phyloP scores from a whole-genome alignment of 1,140 invertebrate species.

The Neomicropteryx cornuta region DNA sequence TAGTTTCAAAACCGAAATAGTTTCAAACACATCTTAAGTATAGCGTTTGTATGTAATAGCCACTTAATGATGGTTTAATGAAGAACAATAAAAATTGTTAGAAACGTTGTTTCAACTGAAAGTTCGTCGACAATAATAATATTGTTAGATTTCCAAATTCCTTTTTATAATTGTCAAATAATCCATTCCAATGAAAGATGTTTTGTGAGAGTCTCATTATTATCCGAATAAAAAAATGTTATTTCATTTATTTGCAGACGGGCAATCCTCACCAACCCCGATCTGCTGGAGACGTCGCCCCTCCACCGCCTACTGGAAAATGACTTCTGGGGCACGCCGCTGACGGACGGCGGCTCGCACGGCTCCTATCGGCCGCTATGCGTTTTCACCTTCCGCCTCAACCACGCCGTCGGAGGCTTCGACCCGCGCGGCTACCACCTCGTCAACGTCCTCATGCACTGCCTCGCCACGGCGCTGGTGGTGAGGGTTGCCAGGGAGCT shows the following conservation, averaged over 20 bases:
- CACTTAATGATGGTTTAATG: no score
- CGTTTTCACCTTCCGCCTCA: constrained; percentile 85
- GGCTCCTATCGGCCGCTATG: constrained; percentile 89
- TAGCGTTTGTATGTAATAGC: no score
- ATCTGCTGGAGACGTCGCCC: constrained; percentile 65
- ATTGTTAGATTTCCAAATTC: no score
- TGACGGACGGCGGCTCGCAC: constrained; percentile 76
- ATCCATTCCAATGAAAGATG: no score
- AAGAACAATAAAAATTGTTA: no score
- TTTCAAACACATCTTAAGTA: no score
- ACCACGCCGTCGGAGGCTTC: constrained; percentile 77
- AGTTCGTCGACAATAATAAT: no score
- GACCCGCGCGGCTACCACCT: constrained; percentile 87
- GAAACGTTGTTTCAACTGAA: no score
- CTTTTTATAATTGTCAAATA: no score
- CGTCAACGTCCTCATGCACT: constrained; percentile 80
- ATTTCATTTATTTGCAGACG: constrained; percentile 54
- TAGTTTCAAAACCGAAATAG: no score
- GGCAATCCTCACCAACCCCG: constrained; percentile 79
- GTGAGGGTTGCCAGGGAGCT: constrained; percentile 56
- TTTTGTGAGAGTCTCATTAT: no score
- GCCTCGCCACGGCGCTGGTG: constrained; percentile 67
- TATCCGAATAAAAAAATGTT: no score
- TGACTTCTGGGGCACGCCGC: constrained; percentile 89
- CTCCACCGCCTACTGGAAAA: constrained; percentile 65